Evolutionary conservation across 1,140 invertebrate genomes (phyloP), one percentile per base, ranked within the genome.

Genomic region (Andricus grossulariae): DNA sequence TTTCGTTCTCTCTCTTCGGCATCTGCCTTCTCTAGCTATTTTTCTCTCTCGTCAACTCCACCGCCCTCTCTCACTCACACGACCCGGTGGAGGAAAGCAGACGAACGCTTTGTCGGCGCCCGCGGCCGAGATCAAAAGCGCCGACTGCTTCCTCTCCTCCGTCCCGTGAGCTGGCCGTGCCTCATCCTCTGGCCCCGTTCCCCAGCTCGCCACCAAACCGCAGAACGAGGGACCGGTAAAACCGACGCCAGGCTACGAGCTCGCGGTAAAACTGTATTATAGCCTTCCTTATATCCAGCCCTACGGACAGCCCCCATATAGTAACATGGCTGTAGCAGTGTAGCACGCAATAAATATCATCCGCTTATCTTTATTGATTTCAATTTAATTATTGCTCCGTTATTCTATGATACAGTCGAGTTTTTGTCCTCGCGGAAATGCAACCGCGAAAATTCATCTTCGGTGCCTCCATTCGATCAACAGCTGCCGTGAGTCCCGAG

Each of bases 21-120:
- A 60, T 71, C 18, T 73, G 60, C 19, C 75, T 32, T 73, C 72
- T 55, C 39, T 78, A 60, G 51, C 72, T 82, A 74, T 66, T 50
- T 72, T 60, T 71, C 49, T 73, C 71, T 49, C 45, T 81, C 39
- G 57, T 50, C 50, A 50, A 60, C 55, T 75, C 19, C 54, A 25
- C 32, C 19, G 39, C 11, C 84, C 84, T 77, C 84, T 79, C 81
- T 82, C 83, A 71, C 75, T 72, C 82, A 77, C 80, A 85, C 82
- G 81, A 84, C 81, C 82, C 77, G 85, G 81, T 83, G 83, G 83
- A 87, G 84, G 80, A 82, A 84, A 86, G 86, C 84, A 87, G 88
- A 86, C 87, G 88, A 85, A 83, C 84, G 89, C 89, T 90, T 90
- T 90, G 89, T 90, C 89, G 89, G 89, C 89, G 88, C 88, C 88